Base-by-base conservation (phyloP, 2,113 vertebrate species). In the Cavia aperea region DNA sequence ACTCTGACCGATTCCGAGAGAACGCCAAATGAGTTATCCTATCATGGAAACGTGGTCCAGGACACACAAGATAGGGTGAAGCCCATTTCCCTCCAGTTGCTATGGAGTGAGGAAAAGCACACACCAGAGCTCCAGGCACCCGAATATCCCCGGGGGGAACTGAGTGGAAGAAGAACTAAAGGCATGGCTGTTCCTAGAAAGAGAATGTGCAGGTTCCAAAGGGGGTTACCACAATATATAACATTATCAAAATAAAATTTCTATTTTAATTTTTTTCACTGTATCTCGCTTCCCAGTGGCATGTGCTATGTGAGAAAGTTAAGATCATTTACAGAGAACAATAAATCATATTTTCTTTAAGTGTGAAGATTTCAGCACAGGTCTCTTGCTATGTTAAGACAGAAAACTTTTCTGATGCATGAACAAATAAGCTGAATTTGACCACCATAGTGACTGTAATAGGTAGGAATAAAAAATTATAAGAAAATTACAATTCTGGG, bases 91-190 rank as follows among this genome's bases (percentile, higher is more conserved):
- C 7, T 88, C 49, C 36, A 62, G 56, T 4, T 26, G 1, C 31
- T 16, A 49, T 3, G 33, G 72, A 21, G 19, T 73, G 2, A 54
- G 21, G 36, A 87, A 77, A 86, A 60, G 62, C 14, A 78, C 36
- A 51, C 1, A 60, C 5, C 4, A 51, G 49, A 51, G 1, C 7
- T 63, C 10, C 4, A 1, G 26, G 23, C 1, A 33, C 46, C 19
- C 18, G 65, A 58, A 79, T 0, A 90, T 21, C 36, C 81, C 15
- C 43, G 36, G 31, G 5, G n/a, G 54, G 46, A 66, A 16, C 14
- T 18, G 66, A 66, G 31, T 2, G 31, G 8, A 68, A 39, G 15
- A 66, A 66, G 29, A 16, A 79, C 49, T 15, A 7, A 87, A 86
- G 12, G 75, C 5, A 65, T 4, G n/a, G 13, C n/a, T n/a, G 49